Percentiles rank a stretch among this genome's conserved stretches.
These are phyloP conservation scores for Tupaia chinensis DNA, from an alignment of 2,113 vertebrate genomes.

Conservation along the genomic window DNA sequence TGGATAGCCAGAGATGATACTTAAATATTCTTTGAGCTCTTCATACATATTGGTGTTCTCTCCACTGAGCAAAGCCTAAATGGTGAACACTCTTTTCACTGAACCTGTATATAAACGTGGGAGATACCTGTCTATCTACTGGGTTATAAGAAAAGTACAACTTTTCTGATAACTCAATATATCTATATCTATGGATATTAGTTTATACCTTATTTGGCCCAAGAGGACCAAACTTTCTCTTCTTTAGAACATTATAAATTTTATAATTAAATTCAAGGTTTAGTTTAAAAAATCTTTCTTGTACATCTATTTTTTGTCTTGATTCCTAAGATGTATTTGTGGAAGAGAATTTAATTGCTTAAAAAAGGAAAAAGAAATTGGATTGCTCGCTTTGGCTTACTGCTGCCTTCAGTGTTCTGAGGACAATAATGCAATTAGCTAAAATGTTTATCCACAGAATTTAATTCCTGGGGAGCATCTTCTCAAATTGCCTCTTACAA, in stretches of 20 bases:
- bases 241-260: neutral
- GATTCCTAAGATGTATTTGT: constrained; percentile 73
- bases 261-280: constrained; percentile 53
- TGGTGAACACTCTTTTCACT: neutral
- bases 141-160: no score
- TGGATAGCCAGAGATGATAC: neutral
- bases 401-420: constrained; percentile 80
- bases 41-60: neutral
- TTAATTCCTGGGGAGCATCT: constrained; percentile 85
- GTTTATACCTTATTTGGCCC: neutral
- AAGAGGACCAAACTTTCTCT: neutral
- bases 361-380: constrained; percentile 79
- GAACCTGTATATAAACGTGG: neutral
- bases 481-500: constrained; percentile 75
- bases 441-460: constrained; percentile 86
- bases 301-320: constrained; percentile 72
- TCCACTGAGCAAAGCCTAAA: neutral
- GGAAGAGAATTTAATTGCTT: constrained; percentile 73
- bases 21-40: fast-evolving
- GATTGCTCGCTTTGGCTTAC: constrained; percentile 81
- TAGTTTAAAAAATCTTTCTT: constrained; percentile 62
- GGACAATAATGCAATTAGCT: constrained; percentile 87
- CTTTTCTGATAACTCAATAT: no score
- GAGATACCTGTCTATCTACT: neutral
- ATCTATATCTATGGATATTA: no score